phyloP scores from a whole-genome alignment of 2,888 invertebrate genomes.

The Diplazon laetatorius region DNA sequence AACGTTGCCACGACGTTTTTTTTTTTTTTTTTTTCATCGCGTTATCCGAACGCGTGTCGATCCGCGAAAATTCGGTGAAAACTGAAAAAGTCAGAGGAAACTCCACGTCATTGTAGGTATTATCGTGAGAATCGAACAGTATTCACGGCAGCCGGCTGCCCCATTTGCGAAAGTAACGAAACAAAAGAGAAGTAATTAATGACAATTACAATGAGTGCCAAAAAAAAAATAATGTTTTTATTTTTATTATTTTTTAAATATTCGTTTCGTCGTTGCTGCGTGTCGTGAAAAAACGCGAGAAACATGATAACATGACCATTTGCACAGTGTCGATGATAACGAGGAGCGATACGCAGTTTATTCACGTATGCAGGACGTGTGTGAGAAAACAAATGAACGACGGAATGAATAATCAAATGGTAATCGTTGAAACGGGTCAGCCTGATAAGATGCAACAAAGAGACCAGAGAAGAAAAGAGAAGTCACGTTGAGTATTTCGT shows the following conservation, averaged over 20 bases:
- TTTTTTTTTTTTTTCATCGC: conserved; percentile 60
- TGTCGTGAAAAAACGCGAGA: neutral
- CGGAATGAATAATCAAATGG: neutral
- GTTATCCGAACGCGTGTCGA: conserved; percentile 38
- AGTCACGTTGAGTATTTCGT: conserved; percentile 24
- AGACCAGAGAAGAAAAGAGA: neutral
- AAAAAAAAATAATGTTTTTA: neutral
- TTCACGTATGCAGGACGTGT: neutral
- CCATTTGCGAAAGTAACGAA: conserved; percentile 56
- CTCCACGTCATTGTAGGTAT: conserved; percentile 5
- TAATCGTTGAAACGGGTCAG: neutral
- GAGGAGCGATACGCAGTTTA: neutral
- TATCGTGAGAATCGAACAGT: conserved; percentile 20
- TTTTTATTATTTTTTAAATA: neutral
- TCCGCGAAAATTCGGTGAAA: too few relatives aligned
- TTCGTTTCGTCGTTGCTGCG: neutral
- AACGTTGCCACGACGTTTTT: too few relatives aligned
- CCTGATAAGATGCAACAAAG: neutral
- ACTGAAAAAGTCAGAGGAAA: conserved; percentile 11
- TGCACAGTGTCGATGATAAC: too few relatives aligned
- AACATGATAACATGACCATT: neutral
- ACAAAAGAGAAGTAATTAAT: conserved; percentile 9
- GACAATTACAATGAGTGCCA: neutral
- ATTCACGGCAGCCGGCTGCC: conserved; percentile 74
- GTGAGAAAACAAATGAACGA: too few relatives aligned